Conservation (phyloP, 2,888 invertebrate species). For the Escarpia spicata region DNA sequence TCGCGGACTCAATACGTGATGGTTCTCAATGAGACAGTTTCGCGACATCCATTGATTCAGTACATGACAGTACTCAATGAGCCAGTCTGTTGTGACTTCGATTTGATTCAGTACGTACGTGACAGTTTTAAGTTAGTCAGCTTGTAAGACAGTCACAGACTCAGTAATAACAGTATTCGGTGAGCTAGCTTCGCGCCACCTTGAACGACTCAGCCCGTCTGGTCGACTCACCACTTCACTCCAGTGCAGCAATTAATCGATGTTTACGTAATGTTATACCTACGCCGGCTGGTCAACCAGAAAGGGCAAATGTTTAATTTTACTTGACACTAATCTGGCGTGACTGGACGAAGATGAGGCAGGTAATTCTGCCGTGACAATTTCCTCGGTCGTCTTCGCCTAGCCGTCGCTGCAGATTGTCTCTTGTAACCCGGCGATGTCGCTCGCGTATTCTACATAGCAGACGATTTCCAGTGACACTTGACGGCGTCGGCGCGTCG, state of each 20-base stretch:
- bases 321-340: constrained; percentile 12
- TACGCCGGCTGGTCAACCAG: not conserved
- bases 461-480: not conserved
- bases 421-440: not conserved
- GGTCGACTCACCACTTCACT: not conserved
- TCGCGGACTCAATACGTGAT: too few species aligned
- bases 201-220: not conserved
- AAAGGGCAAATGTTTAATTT: constrained; percentile 16
- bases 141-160: not conserved
- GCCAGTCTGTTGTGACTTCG: too few species aligned
- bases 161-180: not conserved
- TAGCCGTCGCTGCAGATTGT: not conserved
- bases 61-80: too few species aligned
- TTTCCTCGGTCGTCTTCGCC: not conserved
- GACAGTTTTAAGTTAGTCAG: not conserved
- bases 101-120: too few species aligned
- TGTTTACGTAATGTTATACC: not conserved
- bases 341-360: not conserved
- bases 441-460: not conserved
- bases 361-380: constrained; percentile 13
- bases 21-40: too few species aligned
- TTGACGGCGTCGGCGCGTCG: not conserved
- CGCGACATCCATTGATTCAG: too few species aligned
- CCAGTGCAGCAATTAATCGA: not conserved
- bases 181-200: not conserved